Base-by-base conservation (phyloP, 2,888 invertebrate species). In the Schrankia costaestrigalis region DNA sequence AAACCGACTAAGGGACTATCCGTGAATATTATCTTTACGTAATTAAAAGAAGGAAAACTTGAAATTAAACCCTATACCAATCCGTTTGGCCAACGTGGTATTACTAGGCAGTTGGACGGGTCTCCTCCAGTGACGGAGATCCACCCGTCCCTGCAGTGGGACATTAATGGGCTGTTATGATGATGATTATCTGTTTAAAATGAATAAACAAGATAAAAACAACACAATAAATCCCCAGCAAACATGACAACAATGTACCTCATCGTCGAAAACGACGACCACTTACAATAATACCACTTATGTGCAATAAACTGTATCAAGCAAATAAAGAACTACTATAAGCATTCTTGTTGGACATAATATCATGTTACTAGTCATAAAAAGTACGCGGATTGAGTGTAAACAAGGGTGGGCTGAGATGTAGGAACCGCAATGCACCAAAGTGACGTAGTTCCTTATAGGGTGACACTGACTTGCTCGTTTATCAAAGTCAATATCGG, bases 401-500 rank as follows among this genome's bases (percentile, higher is more conserved):
- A 80, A 82, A 83, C 78, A 83, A 72, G 81, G 82, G 79, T 67
- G 66, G 74, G 73, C 64, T 67, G 55, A 75, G 76, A 77, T 74
- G 67, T 75, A 60, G 63, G 65, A 66, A 71, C 83, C 81, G 84
- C 84, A 84, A 77, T 86, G 86, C 85, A 87, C 84, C 85, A 85
- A 80, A 83, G 74, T 84, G 85, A 85, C 83, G 82, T 73, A 70
- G 83, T 81, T 80, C 59, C 82, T 81, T 74, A 67, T 71, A 72
- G 77, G 78, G 78, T 77, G 83, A 84, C 85, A 83, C 69, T 77
- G 73, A 70, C 70, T 73, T 52, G 71, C 72, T 85, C 86, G 77
- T 85, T 86, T 85, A 84, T 84, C 85, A 87, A 83, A 85, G 86
- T 84, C 85, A 82, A 83, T 85, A 85, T 85, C 81, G 81, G 69